These are phyloP conservation scores for Crocodylus rhombifer DNA, from an alignment of 2,797 vertebrate species.

Conservation along the genomic window DNA sequence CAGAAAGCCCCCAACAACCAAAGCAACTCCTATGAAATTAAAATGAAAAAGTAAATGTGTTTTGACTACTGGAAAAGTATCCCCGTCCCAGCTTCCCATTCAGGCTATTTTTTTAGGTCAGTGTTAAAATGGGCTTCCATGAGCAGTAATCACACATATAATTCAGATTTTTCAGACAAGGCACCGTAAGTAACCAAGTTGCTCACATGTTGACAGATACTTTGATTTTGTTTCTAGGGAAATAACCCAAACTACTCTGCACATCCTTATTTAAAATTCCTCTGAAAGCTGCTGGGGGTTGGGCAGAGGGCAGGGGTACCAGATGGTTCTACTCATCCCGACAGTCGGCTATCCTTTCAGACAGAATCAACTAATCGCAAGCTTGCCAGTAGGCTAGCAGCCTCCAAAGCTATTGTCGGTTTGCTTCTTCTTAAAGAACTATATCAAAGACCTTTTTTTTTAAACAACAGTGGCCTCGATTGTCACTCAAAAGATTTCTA, in stretches of 20 bases:
- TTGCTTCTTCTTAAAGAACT: neutral
- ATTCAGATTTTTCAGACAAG: slow-evolving; percentile 38
- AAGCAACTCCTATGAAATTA: slow-evolving; percentile 7
- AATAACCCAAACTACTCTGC: slow-evolving; percentile 9
- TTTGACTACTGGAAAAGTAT: slow-evolving; percentile 30
- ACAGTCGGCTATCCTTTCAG: accelerated
- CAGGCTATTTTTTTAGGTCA: neutral
- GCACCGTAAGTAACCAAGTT: slow-evolving; percentile 13
- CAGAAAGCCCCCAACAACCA: neutral
- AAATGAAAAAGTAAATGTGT: slow-evolving; percentile 44
- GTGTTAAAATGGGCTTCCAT: slow-evolving; percentile 54
- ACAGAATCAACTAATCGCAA: neutral
- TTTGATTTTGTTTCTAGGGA: slow-evolving; percentile 58
- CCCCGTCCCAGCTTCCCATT: neutral
- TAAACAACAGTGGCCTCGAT: neutral
- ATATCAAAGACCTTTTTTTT: slow-evolving; percentile 41
- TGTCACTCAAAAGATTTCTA: neutral
- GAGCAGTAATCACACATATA: slow-evolving; percentile 52
- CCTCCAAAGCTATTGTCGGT: slow-evolving; percentile 28
- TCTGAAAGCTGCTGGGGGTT: neutral
- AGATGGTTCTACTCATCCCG: slow-evolving; percentile 50
- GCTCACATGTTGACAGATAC: slow-evolving; percentile 51
- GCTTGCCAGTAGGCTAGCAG: neutral
- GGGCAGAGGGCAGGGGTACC: neutral
- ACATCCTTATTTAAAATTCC: neutral